phyloP scores from a whole-genome alignment of 2,888 invertebrate species.

The Bedellia somnulentella region DNA sequence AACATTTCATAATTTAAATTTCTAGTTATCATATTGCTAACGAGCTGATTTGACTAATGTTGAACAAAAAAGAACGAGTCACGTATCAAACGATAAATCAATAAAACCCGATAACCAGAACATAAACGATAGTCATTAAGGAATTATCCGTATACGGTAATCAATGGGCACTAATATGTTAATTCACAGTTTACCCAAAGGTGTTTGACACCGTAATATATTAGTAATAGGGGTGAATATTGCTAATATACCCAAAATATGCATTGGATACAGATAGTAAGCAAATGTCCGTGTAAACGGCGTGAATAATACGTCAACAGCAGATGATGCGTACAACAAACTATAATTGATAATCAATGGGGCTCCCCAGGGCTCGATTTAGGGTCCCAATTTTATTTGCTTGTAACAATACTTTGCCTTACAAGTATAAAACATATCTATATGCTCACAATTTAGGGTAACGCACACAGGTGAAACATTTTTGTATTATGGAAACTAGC shows the following conservation, averaged over 20 bases:
- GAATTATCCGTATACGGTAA: conserved; percentile 33
- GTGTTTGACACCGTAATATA: conserved; percentile 18
- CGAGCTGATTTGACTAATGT: no score
- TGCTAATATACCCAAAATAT: conserved; percentile 12
- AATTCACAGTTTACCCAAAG: conserved; percentile 20
- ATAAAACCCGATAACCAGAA: conserved; percentile 40
- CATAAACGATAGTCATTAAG: conserved; percentile 44
- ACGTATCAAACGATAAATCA: conserved; percentile 43
- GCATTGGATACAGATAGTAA: conserved; percentile 34
- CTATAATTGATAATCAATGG: conserved; percentile 61
- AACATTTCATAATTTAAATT: no score
- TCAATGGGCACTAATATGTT: conserved; percentile 48
- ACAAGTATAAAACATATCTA: no score
- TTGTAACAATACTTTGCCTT: no score
- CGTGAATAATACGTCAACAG: conserved; percentile 49
- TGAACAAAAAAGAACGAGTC: conserved; percentile 37
- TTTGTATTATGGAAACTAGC: conserved; percentile 43
- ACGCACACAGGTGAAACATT: no score
- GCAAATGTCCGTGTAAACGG: conserved; percentile 50
- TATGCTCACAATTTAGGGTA: no score
- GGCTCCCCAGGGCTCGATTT: conserved; percentile 25
- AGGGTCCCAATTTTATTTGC: conserved; percentile 29
- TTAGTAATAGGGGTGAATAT: conserved; percentile 19
- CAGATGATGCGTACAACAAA: conserved; percentile 48
- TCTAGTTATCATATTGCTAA: no score